phyloP scores from a whole-genome alignment of 2,797 vertebrate species.

The Erethizon dorsatum region DNA sequence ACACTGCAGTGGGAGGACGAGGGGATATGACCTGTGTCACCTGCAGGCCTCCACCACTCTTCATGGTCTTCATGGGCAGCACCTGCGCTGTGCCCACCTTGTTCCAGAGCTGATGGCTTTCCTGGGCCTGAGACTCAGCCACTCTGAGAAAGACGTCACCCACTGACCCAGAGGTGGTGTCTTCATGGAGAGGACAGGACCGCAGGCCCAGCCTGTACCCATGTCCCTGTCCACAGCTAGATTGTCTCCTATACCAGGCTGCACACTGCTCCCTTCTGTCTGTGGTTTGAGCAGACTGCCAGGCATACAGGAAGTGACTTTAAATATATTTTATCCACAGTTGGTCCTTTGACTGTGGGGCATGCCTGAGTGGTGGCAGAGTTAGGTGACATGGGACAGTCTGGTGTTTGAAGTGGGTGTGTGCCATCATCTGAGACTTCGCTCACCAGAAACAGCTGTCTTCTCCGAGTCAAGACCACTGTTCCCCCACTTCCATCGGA shows the following conservation, averaged over 20 bases:
- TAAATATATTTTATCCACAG: neutral
- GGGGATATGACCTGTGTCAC: neutral
- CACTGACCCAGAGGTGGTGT: neutral
- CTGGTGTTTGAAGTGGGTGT: neutral
- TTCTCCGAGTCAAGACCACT: neutral
- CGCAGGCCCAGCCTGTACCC: neutral
- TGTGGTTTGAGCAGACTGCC: neutral
- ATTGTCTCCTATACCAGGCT: neutral
- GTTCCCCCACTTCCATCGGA: neutral
- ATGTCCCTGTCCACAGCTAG: neutral
- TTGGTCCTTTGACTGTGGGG: neutral
- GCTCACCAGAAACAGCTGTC: rapidly evolving
- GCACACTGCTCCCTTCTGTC: neutral
- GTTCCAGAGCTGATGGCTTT: neutral
- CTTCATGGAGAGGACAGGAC: neutral
- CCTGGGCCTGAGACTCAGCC: neutral
- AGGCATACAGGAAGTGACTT: too few relatives aligned
- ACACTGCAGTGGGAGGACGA: neutral
- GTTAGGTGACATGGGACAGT: neutral
- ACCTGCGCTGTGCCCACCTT: neutral
- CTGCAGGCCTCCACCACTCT: neutral
- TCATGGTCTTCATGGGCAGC: neutral
- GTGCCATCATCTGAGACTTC: neutral
- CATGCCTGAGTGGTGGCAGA: neutral
- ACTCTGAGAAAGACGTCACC: neutral